These are phyloP conservation scores for Athalia cordata DNA, from an alignment of 2,888 invertebrate genomes.

Conservation along the genomic window DNA sequence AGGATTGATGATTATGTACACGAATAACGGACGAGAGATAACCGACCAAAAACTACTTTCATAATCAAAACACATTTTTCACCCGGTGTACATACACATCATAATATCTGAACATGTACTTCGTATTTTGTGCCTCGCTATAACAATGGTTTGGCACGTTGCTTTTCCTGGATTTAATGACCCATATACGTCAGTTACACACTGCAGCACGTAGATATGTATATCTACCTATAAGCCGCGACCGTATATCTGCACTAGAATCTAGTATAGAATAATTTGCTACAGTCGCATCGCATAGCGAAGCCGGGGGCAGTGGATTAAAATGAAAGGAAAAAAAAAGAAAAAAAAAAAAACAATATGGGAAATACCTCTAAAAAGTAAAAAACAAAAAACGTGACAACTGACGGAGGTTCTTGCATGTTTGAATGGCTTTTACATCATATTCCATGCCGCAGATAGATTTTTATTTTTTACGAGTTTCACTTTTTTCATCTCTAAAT, in stretches of 20 bases:
- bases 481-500: too few species aligned
- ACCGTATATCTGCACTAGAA: constrained; percentile 19
- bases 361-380: not conserved
- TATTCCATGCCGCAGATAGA: not conserved
- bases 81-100: not conserved
- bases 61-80: not conserved
- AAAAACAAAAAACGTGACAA: not conserved
- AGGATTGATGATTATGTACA: not conserved
- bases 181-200: constrained; percentile 39
- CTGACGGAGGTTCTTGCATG: not conserved
- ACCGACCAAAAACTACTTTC: constrained; percentile 23
- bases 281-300: not conserved
- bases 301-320: constrained; percentile 14
- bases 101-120: too few species aligned
- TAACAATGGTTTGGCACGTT: constrained; percentile 24
- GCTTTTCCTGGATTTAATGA: constrained; percentile 29
- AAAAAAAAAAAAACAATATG: not conserved
- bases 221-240: constrained; percentile 17
- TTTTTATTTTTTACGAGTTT: too few species aligned
- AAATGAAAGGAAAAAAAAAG: not conserved
- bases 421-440: constrained; percentile 3
- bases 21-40: constrained; percentile 11
- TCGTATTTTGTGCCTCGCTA: not conserved
- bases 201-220: not conserved
- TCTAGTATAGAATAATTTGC: constrained; percentile 29